These are phyloP conservation scores for Nemurella pictetii DNA, from an alignment of 2,888 invertebrate genomes.

Conservation along the genomic window DNA sequence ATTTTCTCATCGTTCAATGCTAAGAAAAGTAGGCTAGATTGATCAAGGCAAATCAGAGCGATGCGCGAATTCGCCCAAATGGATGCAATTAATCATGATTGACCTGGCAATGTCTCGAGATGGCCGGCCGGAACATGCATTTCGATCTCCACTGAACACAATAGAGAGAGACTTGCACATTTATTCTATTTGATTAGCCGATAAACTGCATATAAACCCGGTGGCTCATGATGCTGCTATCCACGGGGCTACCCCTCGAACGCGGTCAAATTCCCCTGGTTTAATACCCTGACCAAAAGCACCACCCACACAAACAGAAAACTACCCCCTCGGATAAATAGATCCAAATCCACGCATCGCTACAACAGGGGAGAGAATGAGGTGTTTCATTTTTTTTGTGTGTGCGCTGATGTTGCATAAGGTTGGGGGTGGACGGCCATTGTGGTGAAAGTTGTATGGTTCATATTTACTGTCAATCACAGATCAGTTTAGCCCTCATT, in stretches of 20 bases:
- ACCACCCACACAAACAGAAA: neutral
- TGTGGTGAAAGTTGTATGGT: neutral
- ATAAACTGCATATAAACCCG: neutral
- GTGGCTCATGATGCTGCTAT: neutral
- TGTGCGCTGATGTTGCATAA: neutral
- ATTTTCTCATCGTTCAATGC: neutral
- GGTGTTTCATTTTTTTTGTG: neutral
- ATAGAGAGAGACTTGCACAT: neutral
- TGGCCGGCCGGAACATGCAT: neutral
- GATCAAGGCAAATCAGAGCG: neutral
- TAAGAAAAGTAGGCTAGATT: neutral
- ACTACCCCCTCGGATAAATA: neutral
- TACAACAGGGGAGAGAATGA: neutral
- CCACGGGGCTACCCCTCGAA: neutral
- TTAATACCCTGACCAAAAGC: neutral
- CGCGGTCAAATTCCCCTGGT: neutral
- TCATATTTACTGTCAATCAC: conserved; percentile 26
- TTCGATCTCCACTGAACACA: neutral
- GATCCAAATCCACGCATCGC: too few relatives aligned
- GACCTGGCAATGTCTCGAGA: neutral
- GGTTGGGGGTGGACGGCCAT: neutral
- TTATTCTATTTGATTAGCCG: neutral
- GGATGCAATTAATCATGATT: neutral
- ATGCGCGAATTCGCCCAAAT: neutral
- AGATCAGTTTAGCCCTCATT: conserved; percentile 15